Evolutionary conservation across 2,888 invertebrate genomes (phyloP), one percentile per base, ranked within the genome.

Genomic region (Eucera pruinosa): DNA sequence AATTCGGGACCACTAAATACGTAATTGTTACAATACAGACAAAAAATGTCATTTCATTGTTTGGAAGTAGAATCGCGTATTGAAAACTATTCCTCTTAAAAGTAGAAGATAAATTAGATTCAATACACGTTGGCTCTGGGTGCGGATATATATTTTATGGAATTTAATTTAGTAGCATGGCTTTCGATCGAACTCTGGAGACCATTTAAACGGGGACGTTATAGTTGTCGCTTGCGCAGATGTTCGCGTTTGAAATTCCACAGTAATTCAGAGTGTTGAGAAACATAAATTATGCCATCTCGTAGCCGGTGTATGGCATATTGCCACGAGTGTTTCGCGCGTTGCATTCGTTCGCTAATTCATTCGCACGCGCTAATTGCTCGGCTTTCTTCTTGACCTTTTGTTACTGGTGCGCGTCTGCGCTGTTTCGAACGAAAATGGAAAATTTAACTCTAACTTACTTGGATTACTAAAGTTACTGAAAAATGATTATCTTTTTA

Each of bases 331-430:
- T 47, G 41, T 47, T 71, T 74, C 72, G 58, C 64, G 50, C 58
- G 39, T 48, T 39, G 30, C 67, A 57, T 66, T 73, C 36, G 60
- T 50, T 39, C 62, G 78, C 72, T 80, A 78, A 84, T 84, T 70
- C 67, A 67, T 78, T 84, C 80, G 72, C 78, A 80, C 82, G 76
- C 80, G 80, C 80, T 84, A 84, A 84, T 84, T 84, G 78, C 65
- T 78, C 52, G 39, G 52, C 73, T 75, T 75, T 75, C 73, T 75
- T 75, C 64, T 45, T 64, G 23, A 58, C 43, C 48, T 36, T 60
- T 58, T 52, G 39, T 72, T 39, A 13, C 36, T 79, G 47, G 57
- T 62, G 41, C 36, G 27, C 73, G 20, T 55, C 47, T 25, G 13
- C 18, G 11, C 5, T 13, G 9, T 18, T 23, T 25, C 15, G 25